Evolutionary conservation across 37 sponge, comb jelly and placozoan species (phyloP).

Genomic region (Bolinopsis microptera): DNA sequence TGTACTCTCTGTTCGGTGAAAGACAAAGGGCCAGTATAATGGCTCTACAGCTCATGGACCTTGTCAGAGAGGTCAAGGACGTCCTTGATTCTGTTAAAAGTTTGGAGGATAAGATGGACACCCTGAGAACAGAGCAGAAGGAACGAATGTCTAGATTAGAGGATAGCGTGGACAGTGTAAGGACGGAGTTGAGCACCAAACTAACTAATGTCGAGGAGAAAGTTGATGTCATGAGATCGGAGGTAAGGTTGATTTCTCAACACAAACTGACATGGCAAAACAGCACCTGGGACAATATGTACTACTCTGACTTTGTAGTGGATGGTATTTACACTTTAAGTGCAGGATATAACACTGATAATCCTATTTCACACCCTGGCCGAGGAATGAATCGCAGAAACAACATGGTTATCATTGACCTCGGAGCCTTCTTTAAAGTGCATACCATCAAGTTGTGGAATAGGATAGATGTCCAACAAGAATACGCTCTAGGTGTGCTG

Average conservation of each 20-base stretch:
- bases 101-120: not conserved
- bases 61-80: not conserved
- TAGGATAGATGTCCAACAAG: not conserved
- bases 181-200: not conserved
- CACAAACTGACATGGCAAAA: not conserved
- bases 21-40: not conserved
- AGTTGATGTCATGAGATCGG: not conserved
- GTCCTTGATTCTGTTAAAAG: not conserved
- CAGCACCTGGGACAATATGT: not conserved
- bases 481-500: not conserved
- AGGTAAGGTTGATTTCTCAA: not conserved
- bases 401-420: not conserved
- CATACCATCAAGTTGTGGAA: not conserved
- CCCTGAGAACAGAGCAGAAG: not conserved
- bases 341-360: not conserved
- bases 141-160: not conserved
- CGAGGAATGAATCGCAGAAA: not conserved
- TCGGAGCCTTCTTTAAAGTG: not conserved
- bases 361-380: not conserved
- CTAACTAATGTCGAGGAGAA: not conserved
- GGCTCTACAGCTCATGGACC: not conserved
- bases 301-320: not conserved
- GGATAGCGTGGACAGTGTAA: not conserved
- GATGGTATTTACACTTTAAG: not conserved
- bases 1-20: not conserved